phyloP scores from a whole-genome alignment of 2,113 vertebrate genomes.

The Diphyllodes magnificus region DNA sequence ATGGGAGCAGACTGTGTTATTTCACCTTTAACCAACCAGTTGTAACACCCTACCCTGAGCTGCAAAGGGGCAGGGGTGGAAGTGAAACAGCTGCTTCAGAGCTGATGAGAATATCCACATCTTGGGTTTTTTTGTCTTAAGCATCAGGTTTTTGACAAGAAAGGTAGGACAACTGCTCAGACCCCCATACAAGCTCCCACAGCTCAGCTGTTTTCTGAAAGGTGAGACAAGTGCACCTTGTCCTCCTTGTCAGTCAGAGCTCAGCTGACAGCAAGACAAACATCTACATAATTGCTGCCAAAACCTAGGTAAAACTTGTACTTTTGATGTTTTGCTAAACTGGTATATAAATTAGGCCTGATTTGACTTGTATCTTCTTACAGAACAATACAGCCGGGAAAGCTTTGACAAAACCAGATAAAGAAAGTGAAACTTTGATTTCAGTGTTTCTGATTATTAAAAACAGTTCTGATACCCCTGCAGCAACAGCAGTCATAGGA shows the following conservation, averaged over 20 bases:
- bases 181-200: neutral
- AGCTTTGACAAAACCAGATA: neutral
- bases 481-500: neutral
- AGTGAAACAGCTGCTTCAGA: neutral
- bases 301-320: neutral
- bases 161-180: neutral
- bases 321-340: neutral
- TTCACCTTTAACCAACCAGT: neutral
- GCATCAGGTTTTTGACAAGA: neutral
- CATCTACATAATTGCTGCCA: fast-evolving
- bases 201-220: neutral
- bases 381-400: neutral
- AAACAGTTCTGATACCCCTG: neutral
- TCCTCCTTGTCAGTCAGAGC: neutral
- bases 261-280: neutral
- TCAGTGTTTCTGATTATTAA: neutral
- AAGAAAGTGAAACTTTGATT: neutral
- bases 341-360: neutral
- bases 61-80: neutral
- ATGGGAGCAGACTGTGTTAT: neutral
- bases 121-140: neutral
- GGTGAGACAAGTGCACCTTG: neutral
- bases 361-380: neutral
- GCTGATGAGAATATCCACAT: neutral
- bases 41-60: neutral